These are phyloP conservation scores for Cephus pulcher DNA, from an alignment of 2,888 invertebrate genomes.

Conservation along the genomic window DNA sequence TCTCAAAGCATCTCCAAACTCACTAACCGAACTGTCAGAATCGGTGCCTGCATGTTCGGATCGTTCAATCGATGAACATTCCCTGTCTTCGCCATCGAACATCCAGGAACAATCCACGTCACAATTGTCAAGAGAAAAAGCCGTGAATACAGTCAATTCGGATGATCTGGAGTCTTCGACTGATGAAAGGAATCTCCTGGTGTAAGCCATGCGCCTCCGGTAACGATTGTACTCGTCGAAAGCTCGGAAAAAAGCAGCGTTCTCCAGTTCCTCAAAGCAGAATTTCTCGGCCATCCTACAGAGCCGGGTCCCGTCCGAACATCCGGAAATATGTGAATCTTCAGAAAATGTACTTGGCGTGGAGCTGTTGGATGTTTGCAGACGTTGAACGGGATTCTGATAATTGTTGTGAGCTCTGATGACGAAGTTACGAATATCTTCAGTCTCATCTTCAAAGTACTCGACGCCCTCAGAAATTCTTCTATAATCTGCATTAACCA, in stretches of 20 bases:
- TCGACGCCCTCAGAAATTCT: not conserved
- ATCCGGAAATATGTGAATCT: not conserved
- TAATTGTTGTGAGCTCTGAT: not conserved
- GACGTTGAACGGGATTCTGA: not conserved
- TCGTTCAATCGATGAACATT: conserved; percentile 3
- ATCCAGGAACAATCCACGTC: not conserved
- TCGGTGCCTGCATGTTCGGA: not conserved
- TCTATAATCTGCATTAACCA: not conserved
- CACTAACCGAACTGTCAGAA: conserved; percentile 2
- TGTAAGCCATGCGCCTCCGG: conserved; percentile 24
- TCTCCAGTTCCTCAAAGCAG: conserved; percentile 23
- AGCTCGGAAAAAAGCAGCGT: conserved; percentile 17
- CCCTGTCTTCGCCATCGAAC: not conserved
- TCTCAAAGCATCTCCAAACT: not conserved
- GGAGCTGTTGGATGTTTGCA: not conserved
- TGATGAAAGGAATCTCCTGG: not conserved
- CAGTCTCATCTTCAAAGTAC: not conserved
- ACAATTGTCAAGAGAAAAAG: not conserved
- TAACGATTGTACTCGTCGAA: conserved; percentile 23
- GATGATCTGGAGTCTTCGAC: not conserved
- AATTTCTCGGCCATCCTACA: conserved; percentile 27
- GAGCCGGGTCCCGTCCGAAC: conserved; percentile 6
- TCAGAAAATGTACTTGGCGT: not conserved
- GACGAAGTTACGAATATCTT: not conserved
- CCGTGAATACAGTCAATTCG: not conserved